Base-by-base conservation (phyloP, 2,888 invertebrate species). In the Yponomeuta evonymella region DNA sequence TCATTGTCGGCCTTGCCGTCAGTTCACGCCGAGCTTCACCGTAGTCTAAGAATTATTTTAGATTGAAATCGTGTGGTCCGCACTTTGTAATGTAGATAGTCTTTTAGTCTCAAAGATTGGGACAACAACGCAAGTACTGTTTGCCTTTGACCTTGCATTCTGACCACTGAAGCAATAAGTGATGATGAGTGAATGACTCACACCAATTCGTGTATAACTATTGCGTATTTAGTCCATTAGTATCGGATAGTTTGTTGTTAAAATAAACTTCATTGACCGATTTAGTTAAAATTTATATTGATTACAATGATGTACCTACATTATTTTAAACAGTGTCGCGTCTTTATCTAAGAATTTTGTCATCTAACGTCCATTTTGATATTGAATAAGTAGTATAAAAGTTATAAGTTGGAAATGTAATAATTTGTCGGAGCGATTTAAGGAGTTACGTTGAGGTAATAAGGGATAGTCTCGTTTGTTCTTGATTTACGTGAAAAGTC, bases 121-220 rank as follows among this genome's bases (percentile, higher is more conserved):
- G 12, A 58, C 12, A 12, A 12, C 15, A 58, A 8, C 51, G 12
- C 51, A 15, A 4, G 51, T 15, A 58, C 51, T 2, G 51, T 58
- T 4, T 58, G 51, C 51, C 51, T 58, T 58, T 51, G 51, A 67
- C 69, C 72, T 74, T 75, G 80, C 79, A 78, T 76, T 74, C 69
- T 81, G 80, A 81, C 81, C 82, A 81, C 83, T 83, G 82, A 77
- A 79, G 71, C 48, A 73, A 72, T 72, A 72, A 73, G 72, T 73
- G 70, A 75, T 73, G 70, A 75, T 72, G 75, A 76, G 75, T 73
- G 89, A 76, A 75, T 73, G 89, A 90, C 88, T 89, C 88, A 89
- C 86, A 85, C 83, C 85, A 83, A 82, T 83, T 79, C 77, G 81
- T 77, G 78, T 74, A 79, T 82, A 69, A 67, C 30, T 29, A 29